Evolutionary conservation across 2,888 invertebrate genomes (phyloP).

Genomic region (Ceraclea dissimilis): DNA sequence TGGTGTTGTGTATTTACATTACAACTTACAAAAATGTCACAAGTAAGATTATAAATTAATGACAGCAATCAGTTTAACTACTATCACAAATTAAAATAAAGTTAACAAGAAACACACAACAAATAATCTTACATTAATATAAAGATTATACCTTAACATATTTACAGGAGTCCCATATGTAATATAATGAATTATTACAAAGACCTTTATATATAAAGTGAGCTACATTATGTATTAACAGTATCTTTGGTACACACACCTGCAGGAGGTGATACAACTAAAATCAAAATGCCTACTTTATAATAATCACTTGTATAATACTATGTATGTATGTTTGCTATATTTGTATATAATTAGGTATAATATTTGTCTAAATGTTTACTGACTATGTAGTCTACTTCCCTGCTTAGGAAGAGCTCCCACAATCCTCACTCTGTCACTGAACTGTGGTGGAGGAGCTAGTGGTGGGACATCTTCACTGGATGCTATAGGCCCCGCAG

Average conservation of each 20-base stretch:
- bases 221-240: slow-evolving; percentile 13
- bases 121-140: not conserved
- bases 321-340: no score
- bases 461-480: slow-evolving; percentile 42
- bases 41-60: not conserved
- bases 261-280: slow-evolving; percentile 10
- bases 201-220: not conserved
- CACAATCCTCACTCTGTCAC: slow-evolving; percentile 78
- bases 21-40: not conserved
- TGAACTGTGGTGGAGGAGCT: slow-evolving; percentile 87
- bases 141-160: not conserved
- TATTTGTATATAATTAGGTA: not conserved
- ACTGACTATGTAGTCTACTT: slow-evolving; percentile 44
- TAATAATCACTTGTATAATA: not conserved
- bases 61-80: not conserved
- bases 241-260: slow-evolving; percentile 25
- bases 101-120: not conserved
- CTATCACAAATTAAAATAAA: not conserved
- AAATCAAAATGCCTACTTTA: slow-evolving; percentile 7
- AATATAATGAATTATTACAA: not conserved
- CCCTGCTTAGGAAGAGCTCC: slow-evolving; percentile 72
- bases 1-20: not conserved
- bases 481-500: slow-evolving; percentile 33
- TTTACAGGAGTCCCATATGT: not conserved
- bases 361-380: slow-evolving; percentile 12